A percentile compares a stretch with the other conserved stretches of the same genome.
Evolutionary conservation across 1,140 invertebrate species (phyloP).

Genomic region (Pristionchus pacificus): DNA sequence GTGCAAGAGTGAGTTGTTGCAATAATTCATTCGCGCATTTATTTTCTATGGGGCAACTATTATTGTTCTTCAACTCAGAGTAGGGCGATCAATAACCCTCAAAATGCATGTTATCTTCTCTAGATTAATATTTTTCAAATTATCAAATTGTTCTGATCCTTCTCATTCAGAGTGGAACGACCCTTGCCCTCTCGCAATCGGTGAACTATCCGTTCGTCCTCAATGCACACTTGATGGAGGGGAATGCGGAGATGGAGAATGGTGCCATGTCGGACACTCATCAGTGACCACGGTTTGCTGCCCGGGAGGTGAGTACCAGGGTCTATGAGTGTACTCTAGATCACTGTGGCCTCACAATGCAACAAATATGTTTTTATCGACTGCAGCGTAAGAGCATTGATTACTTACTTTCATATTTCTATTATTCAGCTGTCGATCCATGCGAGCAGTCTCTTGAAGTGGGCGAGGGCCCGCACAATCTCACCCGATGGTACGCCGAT

Average conservation of each 20-base stretch:
- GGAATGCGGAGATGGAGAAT: conserved; percentile 39
- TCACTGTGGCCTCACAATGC: too few species aligned
- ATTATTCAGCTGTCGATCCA: conserved; percentile 43
- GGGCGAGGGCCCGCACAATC: conserved; percentile 47
- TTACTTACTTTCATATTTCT: background rate
- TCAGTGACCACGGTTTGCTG: conserved; percentile 51
- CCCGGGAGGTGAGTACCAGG: conserved; percentile 41
- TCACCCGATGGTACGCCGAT: conserved; percentile 57
- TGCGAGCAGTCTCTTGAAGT: conserved; percentile 49
- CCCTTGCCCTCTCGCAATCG: background rate
- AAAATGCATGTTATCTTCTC: too few species aligned
- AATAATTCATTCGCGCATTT: too few species aligned
- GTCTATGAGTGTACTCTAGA: too few species aligned
- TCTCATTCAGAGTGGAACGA: background rate
- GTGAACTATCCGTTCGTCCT: too few species aligned
- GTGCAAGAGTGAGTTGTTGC: conserved; percentile 47
- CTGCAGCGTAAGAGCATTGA: conserved; percentile 8
- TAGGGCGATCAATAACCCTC: too few species aligned
- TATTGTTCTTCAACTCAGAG: too few species aligned
- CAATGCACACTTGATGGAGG: conserved; percentile 23
- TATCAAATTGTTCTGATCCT: too few species aligned
- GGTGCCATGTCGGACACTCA: conserved; percentile 49
- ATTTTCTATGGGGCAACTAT: too few species aligned
- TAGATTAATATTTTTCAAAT: too few species aligned
- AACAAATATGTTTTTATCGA: too few species aligned